A percentile compares a stretch with the other conserved stretches of the same genome.
Conservation (phyloP, 2,113 vertebrate species). For the Gasterosteus aculeatus region DNA sequence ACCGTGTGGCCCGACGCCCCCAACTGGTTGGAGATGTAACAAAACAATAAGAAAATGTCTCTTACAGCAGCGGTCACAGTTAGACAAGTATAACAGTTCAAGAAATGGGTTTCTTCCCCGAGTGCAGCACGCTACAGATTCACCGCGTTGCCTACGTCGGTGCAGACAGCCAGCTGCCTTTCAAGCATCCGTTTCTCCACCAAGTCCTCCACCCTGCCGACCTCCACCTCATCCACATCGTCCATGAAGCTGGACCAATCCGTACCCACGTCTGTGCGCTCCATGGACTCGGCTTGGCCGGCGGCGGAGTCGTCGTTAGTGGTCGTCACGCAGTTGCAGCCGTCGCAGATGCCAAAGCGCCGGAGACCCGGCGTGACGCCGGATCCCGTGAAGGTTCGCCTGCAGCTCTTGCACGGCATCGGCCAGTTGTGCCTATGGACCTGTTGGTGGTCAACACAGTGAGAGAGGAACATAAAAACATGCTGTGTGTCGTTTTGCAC, state of each 20-base stretch:
- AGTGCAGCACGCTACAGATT: not conserved
- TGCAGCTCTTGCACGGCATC: slow-evolving; percentile 94
- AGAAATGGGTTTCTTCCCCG: not conserved
- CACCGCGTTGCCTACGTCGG: slow-evolving; percentile 76
- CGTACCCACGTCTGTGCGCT: slow-evolving; percentile 81
- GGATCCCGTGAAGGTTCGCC: slow-evolving; percentile 89
- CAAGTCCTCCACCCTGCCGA: slow-evolving; percentile 78
- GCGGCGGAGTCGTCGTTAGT: slow-evolving; percentile 83
- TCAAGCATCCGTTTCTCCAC: slow-evolving; percentile 82
- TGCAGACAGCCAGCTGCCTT: slow-evolving; percentile 69
- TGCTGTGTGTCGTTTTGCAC: not conserved
- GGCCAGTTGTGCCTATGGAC: slow-evolving; percentile 94
- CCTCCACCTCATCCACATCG: slow-evolving; percentile 90
- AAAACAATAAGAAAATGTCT: too few species aligned
- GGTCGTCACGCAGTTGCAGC: slow-evolving; percentile 94
- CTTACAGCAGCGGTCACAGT: too few species aligned
- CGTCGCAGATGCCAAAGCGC: slow-evolving; percentile 92
- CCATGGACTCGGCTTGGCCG: slow-evolving; percentile 82
- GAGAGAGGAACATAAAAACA: not conserved
- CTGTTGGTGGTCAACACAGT: slow-evolving; percentile 67
- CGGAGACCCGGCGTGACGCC: slow-evolving; percentile 86
- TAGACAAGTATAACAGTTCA: not conserved
- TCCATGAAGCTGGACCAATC: slow-evolving; percentile 96
- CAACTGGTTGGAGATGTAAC: too few species aligned
- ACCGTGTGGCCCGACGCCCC: too few species aligned